Base-by-base conservation (phyloP, 2,888 invertebrate genomes). In the Thera obeliscata region DNA sequence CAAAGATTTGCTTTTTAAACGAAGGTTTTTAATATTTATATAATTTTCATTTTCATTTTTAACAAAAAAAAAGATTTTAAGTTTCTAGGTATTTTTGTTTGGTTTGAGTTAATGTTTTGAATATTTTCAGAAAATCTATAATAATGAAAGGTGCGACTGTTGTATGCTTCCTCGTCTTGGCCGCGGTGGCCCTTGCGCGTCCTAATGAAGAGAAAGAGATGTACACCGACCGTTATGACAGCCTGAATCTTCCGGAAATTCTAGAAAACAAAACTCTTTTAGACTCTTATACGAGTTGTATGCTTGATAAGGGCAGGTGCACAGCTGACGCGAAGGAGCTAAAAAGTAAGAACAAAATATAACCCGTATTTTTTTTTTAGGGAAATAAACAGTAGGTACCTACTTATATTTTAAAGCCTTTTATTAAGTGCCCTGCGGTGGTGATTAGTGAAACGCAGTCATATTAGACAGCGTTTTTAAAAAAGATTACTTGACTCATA, bases 301-400 rank as follows among this genome's bases (percentile, higher is more conserved):
- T 96, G 50, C 87, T 96, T 67, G 95, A 94, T 0, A 83, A 89
- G 70, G 95, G 95, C 56, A 87, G 81, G 65, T 97, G 97, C 84
- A 95, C 96, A 0, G 91, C 96, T 7, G 96, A 96, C 73, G 96
- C 94, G 70, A 94, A 94, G 76, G 95, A 96, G 86, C 88, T 97
- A 0, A 96, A 95, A 91, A 92, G 96, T 96, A 86, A 93, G 94
- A 22, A 22, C 22, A 22, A 22, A 22, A 22, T 22, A 22, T 22
- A 22, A 22, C 22, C 22, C 22, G 22, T 22, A 22, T 22, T 22
- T 22, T 22, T 22, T 22, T 22, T 22, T 22, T 22, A 22, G 22
- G 22, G 22, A 22, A 22, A 22, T 22, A 22, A 22, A 22, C 22
- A 22, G 22, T 22, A 22, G 22, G 22, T 22, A 22, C 22, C 22